phyloP scores from a whole-genome alignment of 2,113 vertebrate species.

The Harpagus bidentatus region DNA sequence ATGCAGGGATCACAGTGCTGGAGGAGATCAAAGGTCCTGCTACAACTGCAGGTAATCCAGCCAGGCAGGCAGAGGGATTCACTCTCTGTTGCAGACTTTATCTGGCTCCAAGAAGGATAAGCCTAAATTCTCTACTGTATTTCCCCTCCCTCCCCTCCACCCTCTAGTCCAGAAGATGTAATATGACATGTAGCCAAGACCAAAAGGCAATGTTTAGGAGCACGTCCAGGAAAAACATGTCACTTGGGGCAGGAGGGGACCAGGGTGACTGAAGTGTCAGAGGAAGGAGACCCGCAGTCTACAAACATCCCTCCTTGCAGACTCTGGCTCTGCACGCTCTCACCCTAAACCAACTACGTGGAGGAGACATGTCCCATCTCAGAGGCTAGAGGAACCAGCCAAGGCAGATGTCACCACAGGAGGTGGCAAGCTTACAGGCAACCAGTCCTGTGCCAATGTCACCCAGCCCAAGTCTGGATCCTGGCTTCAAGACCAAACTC shows the following conservation, averaged over 20 bases:
- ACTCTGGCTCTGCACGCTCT: background rate
- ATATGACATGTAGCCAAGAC: background rate
- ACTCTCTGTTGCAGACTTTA: background rate
- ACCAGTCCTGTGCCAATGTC: background rate
- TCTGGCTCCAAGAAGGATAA: background rate
- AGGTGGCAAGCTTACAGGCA: background rate
- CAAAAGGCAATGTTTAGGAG: background rate
- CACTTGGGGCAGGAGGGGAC: background rate
- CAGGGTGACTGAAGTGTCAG: background rate
- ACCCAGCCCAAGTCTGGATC: background rate
- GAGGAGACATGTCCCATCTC: background rate
- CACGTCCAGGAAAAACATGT: rapidly evolving
- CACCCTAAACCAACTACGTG: background rate
- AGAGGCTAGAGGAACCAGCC: background rate
- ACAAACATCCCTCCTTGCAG: background rate
- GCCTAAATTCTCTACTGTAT: background rate
- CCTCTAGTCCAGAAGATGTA: background rate
- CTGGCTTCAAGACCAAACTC: background rate
- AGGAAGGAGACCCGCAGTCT: background rate
- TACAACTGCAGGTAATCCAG: background rate
- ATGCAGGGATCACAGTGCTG: rapidly evolving
- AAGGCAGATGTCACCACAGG: background rate
- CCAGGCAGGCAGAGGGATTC: background rate
- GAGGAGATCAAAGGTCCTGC: background rate
- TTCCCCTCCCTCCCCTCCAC: background rate